These are phyloP conservation scores for Sula dactylatra DNA, from an alignment of 2,113 vertebrate genomes.

Conservation along the genomic window DNA sequence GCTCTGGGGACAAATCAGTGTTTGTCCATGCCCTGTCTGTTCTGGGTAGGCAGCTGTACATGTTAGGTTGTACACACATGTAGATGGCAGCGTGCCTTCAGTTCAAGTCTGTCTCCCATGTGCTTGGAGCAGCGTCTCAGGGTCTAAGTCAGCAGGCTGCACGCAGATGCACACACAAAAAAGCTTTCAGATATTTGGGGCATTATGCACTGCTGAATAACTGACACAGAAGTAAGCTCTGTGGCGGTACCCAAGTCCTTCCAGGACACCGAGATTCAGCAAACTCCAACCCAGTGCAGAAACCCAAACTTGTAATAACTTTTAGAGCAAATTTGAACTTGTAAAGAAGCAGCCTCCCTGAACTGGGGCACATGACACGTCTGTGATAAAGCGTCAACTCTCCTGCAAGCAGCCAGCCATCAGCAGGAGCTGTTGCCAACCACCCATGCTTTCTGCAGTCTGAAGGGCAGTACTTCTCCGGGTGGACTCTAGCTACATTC, in stretches of 20 bases:
- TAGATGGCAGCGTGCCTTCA: not conserved
- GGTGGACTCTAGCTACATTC: not conserved
- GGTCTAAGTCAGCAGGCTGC: not conserved
- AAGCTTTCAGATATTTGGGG: not conserved
- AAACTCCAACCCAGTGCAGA: not conserved
- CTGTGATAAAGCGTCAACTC: not conserved
- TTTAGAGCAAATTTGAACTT: not conserved
- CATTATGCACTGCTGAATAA: not conserved
- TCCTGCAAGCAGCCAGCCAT: not conserved
- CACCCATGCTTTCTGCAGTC: not conserved
- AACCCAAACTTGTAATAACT: not conserved
- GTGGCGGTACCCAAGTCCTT: not conserved
- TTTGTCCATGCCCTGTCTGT: not conserved
- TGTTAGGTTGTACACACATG: too few relatives aligned
- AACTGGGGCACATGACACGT: not conserved
- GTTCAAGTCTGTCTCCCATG: not conserved
- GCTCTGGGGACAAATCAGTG: not conserved
- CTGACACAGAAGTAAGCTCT: not conserved
- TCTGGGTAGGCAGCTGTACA: not conserved
- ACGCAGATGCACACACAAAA: not conserved
- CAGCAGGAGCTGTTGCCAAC: not conserved
- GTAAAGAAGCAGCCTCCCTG: not conserved
- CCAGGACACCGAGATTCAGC: not conserved
- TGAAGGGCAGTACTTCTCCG: not conserved
- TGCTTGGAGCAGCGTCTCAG: not conserved